phyloP scores from a whole-genome alignment of 2,797 vertebrate genomes.

The Mormyrops boulengeri region DNA sequence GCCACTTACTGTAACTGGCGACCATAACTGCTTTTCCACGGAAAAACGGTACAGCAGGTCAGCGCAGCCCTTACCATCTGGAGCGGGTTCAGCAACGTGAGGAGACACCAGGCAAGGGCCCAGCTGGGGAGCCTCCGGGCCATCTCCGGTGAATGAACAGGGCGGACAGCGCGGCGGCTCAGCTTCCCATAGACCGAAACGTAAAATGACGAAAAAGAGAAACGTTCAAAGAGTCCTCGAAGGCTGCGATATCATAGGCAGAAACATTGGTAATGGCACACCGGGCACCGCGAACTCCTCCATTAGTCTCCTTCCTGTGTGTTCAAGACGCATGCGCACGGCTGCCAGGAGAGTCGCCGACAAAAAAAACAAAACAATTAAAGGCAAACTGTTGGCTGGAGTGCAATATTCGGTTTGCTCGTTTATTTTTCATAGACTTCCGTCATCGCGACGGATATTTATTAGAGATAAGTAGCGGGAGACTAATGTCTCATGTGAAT shows the following conservation, averaged over 20 bases:
- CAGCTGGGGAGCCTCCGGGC: constrained; percentile 55
- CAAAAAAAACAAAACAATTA: not conserved
- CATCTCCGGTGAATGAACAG: constrained; percentile 44
- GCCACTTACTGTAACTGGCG: not conserved
- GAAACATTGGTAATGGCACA: not conserved
- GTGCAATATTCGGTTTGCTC: not conserved
- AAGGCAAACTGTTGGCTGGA: not conserved
- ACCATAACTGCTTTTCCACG: not conserved
- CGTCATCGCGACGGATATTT: not conserved
- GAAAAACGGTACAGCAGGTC: not conserved
- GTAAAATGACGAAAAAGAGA: not conserved
- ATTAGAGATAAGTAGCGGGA: not conserved
- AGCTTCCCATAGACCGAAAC: constrained; percentile 44
- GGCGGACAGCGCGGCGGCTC: constrained; percentile 4
- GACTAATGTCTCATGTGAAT: not conserved
- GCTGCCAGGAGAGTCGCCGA: not conserved
- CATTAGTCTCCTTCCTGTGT: constrained; percentile 37
- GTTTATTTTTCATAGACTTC: not conserved
- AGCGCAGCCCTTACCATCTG: constrained; percentile 53
- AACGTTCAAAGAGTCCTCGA: not conserved
- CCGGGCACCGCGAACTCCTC: constrained; percentile 17
- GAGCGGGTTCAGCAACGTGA: constrained; percentile 47
- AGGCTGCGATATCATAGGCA: not conserved
- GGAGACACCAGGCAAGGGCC: constrained; percentile 58
- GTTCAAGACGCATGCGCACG: not conserved